These are phyloP conservation scores for Leucoptera coffeella DNA, from an alignment of 2,888 invertebrate genomes.

Conservation along the genomic window DNA sequence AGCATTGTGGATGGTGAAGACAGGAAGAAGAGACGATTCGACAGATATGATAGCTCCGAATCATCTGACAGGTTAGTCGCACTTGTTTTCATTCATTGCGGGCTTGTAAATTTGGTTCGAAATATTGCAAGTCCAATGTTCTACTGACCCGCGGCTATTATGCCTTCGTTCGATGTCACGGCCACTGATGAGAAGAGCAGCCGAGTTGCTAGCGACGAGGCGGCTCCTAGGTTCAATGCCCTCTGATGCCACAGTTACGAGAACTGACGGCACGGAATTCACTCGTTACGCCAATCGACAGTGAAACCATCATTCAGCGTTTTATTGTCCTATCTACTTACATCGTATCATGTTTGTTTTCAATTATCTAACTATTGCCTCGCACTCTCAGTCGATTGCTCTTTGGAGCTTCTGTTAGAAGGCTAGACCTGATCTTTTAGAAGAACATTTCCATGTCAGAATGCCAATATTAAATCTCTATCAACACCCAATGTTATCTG, in stretches of 20 bases:
- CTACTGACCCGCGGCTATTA: constrained; percentile 46
- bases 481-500: too few relatives aligned
- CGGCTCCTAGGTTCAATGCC: constrained; percentile 30
- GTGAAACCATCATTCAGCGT: too few relatives aligned
- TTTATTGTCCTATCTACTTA: too few relatives aligned
- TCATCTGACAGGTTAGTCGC: constrained; percentile 82
- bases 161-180: constrained; percentile 42
- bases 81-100: not conserved
- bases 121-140: constrained; percentile 37
- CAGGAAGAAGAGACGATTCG: constrained; percentile 79
- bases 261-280: constrained; percentile 4
- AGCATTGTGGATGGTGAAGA: constrained; percentile 43
- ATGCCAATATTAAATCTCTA: too few relatives aligned
- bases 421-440: too few relatives aligned
- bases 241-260: constrained; percentile 12
- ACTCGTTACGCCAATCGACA: constrained; percentile 9
- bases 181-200: constrained; percentile 29
- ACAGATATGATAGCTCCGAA: constrained; percentile 90
- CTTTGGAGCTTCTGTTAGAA: too few relatives aligned
- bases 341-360: too few relatives aligned
- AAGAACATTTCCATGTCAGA: too few relatives aligned
- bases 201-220: constrained; percentile 13
- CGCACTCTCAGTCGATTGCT: too few relatives aligned
- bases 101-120: constrained; percentile 9
- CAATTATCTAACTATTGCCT: too few relatives aligned